A percentile compares a stretch with the other conserved stretches of the same genome.
These are phyloP conservation scores for Eupsilia transversa DNA, from an alignment of 2,888 invertebrate genomes.

Conservation along the genomic window DNA sequence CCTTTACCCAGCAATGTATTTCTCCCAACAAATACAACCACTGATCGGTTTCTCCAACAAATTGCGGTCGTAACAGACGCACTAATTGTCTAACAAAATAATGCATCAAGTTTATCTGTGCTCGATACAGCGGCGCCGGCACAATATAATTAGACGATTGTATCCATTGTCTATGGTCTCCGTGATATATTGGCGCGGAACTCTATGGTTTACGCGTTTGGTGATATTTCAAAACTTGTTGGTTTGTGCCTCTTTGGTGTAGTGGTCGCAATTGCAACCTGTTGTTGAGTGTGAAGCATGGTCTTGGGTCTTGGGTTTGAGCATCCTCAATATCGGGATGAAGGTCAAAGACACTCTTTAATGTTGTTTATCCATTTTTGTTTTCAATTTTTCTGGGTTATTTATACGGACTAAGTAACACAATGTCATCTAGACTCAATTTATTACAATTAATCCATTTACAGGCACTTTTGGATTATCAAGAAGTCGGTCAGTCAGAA, in stretches of 20 bases:
- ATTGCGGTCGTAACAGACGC: constrained; percentile 72
- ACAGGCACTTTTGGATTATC: too few species aligned
- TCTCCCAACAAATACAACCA: constrained; percentile 23
- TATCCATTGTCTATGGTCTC: constrained; percentile 65
- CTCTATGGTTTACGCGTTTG: constrained; percentile 56
- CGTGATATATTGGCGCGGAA: constrained; percentile 64
- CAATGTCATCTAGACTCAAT: background rate
- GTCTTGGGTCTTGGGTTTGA: too few species aligned
- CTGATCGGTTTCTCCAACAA: constrained; percentile 55
- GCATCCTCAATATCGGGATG: background rate
- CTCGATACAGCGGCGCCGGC: constrained; percentile 70
- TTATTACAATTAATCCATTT: too few species aligned
- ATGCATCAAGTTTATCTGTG: constrained; percentile 83
- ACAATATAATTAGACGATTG: constrained; percentile 72
- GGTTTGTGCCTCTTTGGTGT: constrained; percentile 30
- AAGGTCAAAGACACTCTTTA: background rate
- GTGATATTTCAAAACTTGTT: constrained; percentile 57
- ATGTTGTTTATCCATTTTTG: background rate
- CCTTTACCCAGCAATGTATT: constrained; percentile 56
- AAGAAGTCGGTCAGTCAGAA: too few species aligned
- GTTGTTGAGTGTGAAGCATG: background rate
- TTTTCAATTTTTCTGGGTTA: background rate
- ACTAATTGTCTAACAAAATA: constrained; percentile 84
- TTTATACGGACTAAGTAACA: background rate
- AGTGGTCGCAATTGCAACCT: background rate